Evolutionary conservation across 2,888 invertebrate genomes (phyloP).

Genomic region (Masnerella sp.): DNA sequence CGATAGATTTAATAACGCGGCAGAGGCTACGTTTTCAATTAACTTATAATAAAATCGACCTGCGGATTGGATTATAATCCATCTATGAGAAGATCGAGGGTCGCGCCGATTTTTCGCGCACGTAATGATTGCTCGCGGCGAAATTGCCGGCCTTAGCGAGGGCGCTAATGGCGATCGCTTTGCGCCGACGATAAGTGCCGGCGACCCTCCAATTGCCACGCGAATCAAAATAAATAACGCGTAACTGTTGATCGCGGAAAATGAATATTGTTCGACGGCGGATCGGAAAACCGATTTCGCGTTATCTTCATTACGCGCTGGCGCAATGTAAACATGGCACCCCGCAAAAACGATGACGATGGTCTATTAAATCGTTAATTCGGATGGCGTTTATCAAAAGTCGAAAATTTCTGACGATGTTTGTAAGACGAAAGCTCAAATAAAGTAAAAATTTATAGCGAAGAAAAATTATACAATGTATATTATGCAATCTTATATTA

Average conservation of each 20-base stretch:
- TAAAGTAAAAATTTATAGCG: no score
- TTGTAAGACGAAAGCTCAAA: not conserved
- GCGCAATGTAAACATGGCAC: constrained; percentile 13
- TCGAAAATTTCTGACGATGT: not conserved
- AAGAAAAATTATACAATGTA: no score
- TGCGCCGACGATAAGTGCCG: constrained; percentile 37
- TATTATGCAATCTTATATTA: no score
- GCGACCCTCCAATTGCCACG: constrained; percentile 36
- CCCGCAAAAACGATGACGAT: not conserved
- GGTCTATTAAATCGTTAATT: no score
- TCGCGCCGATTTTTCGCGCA: constrained; percentile 61
- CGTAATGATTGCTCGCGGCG: constrained; percentile 63
- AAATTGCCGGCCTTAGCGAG: constrained; percentile 59
- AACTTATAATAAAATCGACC: constrained; percentile 58
- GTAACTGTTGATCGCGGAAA: constrained; percentile 28
- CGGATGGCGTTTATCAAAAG: no score
- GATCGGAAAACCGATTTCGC: constrained; percentile 29
- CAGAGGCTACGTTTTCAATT: constrained; percentile 59
- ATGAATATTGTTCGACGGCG: constrained; percentile 37
- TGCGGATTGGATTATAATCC: constrained; percentile 57
- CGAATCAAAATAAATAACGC: constrained; percentile 30
- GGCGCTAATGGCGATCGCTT: constrained; percentile 58
- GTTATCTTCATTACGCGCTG: constrained; percentile 32
- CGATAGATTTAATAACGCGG: constrained; percentile 53
- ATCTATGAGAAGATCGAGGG: constrained; percentile 59